Percentiles rank a stretch among this genome's conserved stretches.
Evolutionary conservation across 2,797 vertebrate species (phyloP).

Genomic region (Corythornis leucogaster): DNA sequence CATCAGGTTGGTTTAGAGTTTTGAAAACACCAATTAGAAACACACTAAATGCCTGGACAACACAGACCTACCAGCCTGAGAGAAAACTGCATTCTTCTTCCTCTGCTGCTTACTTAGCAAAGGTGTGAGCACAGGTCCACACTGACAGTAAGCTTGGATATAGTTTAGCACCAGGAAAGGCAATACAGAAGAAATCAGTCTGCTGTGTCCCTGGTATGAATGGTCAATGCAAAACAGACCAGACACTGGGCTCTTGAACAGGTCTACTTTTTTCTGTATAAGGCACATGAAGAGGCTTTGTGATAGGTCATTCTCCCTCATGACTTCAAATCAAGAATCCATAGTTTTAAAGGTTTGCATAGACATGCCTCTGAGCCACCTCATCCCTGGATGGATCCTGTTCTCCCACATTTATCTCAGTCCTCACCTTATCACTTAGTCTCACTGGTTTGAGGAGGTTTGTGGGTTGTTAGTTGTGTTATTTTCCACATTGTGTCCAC

Average conservation of each 20-base stretch:
- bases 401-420: background rate
- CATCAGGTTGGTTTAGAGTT: background rate
- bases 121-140: background rate
- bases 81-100: background rate
- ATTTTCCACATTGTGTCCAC: background rate
- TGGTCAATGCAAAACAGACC: background rate
- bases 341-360: background rate
- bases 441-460: background rate
- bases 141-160: background rate
- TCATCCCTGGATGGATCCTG: background rate
- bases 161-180: background rate
- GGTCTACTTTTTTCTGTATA: background rate
- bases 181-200: background rate
- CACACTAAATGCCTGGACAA: background rate
- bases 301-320: background rate
- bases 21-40: background rate
- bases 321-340: background rate
- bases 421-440: background rate
- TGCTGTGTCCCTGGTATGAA: background rate
- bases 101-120: background rate
- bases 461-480: background rate
- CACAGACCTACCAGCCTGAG: background rate
- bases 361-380: background rate
- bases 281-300: background rate
- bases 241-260: background rate